These are phyloP conservation scores for Ectropis grisescens DNA, from an alignment of 1,140 invertebrate species.

Conservation along the genomic window DNA sequence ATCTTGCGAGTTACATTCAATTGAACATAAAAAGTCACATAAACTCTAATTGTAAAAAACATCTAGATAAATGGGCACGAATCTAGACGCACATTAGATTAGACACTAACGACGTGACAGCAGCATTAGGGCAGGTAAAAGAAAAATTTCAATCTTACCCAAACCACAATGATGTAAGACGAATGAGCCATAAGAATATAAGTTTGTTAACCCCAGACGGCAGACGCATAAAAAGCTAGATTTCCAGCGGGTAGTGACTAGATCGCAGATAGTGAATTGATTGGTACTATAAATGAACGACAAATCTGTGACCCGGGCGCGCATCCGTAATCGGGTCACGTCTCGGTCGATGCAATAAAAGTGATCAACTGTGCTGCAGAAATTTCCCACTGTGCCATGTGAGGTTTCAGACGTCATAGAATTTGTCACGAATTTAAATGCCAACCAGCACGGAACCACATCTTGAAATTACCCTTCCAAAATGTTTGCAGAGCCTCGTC, in stretches of 20 bases:
- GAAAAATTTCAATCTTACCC: constrained; percentile 49
- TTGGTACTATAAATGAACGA: constrained; percentile 60
- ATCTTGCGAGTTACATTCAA: neutral
- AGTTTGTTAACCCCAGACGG: constrained; percentile 54
- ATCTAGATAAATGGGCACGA: constrained; percentile 14
- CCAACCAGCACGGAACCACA: no score
- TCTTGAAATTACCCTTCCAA: no score
- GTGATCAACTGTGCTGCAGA: constrained; percentile 35
- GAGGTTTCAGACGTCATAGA: no score
- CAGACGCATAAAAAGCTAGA: constrained; percentile 67
- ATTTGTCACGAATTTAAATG: no score
- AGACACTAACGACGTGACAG: constrained; percentile 35
- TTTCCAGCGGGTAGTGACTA: constrained; percentile 53
- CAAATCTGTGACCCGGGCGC: constrained; percentile 37
- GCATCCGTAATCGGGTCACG: constrained; percentile 50
- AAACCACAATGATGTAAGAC: constrained; percentile 65
- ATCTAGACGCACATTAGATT: constrained; percentile 22
- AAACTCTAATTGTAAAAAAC: constrained; percentile 6
- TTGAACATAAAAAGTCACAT: constrained; percentile 2
- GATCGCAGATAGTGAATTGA: constrained; percentile 62
- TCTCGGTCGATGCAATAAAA: constrained; percentile 44
- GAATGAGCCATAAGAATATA: constrained; percentile 59
- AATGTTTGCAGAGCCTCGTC: no score
- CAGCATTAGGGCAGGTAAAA: constrained; percentile 34
- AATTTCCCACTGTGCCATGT: neutral